Percentiles rank a stretch among this genome's conserved stretches.
Evolutionary conservation across 2,113 vertebrate genomes (phyloP).

Genomic region (Xiphorhynchus elegans): DNA sequence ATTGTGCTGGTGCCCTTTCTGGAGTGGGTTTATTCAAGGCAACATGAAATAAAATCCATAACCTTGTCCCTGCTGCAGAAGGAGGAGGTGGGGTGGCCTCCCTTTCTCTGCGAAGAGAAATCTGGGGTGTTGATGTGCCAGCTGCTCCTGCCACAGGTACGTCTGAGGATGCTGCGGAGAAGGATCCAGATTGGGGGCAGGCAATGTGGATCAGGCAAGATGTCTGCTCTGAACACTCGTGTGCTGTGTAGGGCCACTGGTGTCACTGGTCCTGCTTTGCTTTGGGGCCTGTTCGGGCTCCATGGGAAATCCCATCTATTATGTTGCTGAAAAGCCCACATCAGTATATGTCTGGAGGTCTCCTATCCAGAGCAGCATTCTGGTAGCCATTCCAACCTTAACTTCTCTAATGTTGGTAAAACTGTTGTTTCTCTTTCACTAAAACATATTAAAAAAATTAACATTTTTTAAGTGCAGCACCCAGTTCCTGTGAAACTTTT

Average conservation of each 20-base stretch:
- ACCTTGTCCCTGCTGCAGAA: not conserved
- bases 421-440: not conserved
- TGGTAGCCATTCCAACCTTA: not conserved
- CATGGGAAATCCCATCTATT: not conserved
- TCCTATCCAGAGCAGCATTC: not conserved
- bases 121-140: not conserved
- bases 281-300: not conserved
- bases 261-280: not conserved
- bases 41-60: not conserved
- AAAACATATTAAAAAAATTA: not conserved
- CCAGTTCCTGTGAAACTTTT: not conserved
- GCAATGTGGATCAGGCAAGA: not conserved
- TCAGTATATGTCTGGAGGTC: not conserved
- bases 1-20: not conserved
- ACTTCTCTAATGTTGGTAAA: not conserved
- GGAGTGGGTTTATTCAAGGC: not conserved
- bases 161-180: not conserved
- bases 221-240: not conserved
- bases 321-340: not conserved
- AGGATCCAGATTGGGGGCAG: not conserved
- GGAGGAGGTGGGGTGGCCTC: not conserved
- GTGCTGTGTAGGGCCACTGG: not conserved
- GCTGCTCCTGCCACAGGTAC: not conserved
- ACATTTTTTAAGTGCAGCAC: not conserved
- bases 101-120: not conserved